Evolutionary conservation across 2,888 invertebrate genomes (phyloP).

Genomic region (Osmoderma eremita): DNA sequence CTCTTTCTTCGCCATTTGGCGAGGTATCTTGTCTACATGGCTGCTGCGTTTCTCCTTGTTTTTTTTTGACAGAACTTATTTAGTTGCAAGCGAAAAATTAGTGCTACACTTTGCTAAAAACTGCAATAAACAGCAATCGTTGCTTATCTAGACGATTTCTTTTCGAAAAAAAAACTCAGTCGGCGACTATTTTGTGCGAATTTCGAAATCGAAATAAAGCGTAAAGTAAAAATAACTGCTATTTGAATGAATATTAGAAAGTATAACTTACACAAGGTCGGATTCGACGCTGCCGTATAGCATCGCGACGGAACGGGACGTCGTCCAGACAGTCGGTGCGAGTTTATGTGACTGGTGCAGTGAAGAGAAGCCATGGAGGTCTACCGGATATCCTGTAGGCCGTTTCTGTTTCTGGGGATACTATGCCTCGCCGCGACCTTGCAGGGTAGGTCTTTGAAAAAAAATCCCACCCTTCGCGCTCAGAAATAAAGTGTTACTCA

Average conservation of each 20-base stretch:
- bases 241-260: slow-evolving; percentile 40
- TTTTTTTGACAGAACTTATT: too few relatives aligned
- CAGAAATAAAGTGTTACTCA: neutral
- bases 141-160: neutral
- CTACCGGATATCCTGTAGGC: slow-evolving; percentile 68
- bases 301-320: slow-evolving; percentile 58
- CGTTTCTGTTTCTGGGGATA: slow-evolving; percentile 67
- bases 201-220: slow-evolving; percentile 17
- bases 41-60: neutral
- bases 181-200: neutral
- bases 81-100: too few relatives aligned
- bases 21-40: neutral
- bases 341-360: slow-evolving; percentile 63
- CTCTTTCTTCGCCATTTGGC: too few relatives aligned
- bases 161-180: too few relatives aligned
- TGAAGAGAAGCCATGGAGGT: slow-evolving; percentile 67
- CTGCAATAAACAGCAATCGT: too few relatives aligned
- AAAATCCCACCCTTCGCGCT: neutral
- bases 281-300: slow-evolving; percentile 56
- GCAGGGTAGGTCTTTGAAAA: slow-evolving; percentile 65
- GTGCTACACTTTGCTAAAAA: too few relatives aligned
- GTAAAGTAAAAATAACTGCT: slow-evolving; percentile 33
- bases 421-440: slow-evolving; percentile 67
- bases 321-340: slow-evolving; percentile 62
- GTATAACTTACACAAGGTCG: slow-evolving; percentile 37